Conservation (phyloP, 1,140 invertebrate genomes). For the Thaumetopoea pityocampa region DNA sequence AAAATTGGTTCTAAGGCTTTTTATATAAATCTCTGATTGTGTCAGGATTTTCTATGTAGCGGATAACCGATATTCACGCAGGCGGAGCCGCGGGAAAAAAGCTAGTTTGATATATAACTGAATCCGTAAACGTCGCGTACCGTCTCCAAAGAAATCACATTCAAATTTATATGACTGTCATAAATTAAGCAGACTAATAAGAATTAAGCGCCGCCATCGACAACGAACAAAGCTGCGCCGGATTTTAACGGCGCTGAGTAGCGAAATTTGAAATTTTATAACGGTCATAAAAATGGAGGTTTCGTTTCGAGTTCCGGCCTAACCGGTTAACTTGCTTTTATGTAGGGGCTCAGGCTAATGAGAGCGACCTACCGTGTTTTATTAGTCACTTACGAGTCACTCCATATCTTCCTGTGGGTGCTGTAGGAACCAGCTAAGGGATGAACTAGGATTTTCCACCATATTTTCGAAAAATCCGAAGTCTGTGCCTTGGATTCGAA, state of each 20-base stretch:
- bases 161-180: too few relatives aligned
- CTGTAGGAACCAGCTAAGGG: too few relatives aligned
- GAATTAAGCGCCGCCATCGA: conserved; percentile 21
- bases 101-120: background rate
- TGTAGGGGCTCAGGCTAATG: conserved; percentile 46
- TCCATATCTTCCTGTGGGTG: too few relatives aligned
- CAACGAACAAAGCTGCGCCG: conserved; percentile 34
- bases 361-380: conserved; percentile 59
- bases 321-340: conserved; percentile 48
- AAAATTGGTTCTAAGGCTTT: too few relatives aligned
- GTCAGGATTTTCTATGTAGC: too few relatives aligned
- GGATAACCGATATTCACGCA: too few relatives aligned
- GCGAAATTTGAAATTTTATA: conserved; percentile 65
- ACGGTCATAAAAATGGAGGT: conserved; percentile 51
- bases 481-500: too few relatives aligned
- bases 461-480: too few relatives aligned
- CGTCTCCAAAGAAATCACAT: too few relatives aligned
- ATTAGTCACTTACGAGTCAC: conserved; percentile 58
- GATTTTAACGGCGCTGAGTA: conserved; percentile 34
- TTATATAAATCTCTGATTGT: too few relatives aligned
- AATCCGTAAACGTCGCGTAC: too few relatives aligned
- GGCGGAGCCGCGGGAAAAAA: conserved; percentile 1
- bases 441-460: too few relatives aligned
- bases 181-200: conserved; percentile 15
- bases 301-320: conserved; percentile 47